Evolutionary conservation across 2,113 vertebrate species (phyloP).

Genomic region (Catharus minimus): DNA sequence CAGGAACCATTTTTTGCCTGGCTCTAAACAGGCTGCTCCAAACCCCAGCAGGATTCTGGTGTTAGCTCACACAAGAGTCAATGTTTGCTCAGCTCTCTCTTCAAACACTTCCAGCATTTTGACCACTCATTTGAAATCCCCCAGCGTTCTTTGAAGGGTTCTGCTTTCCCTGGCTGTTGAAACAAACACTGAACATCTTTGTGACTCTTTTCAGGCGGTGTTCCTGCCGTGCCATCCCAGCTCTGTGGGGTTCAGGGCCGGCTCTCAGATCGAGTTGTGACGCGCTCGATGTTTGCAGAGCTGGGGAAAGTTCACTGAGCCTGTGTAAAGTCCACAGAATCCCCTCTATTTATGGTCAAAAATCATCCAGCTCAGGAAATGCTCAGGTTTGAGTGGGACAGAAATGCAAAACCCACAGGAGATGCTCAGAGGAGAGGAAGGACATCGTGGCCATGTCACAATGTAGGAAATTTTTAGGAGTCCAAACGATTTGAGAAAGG

Average conservation of each 20-base stretch:
- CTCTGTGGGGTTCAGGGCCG: neutral
- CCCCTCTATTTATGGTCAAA: neutral
- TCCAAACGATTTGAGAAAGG: neutral
- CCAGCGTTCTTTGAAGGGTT: neutral
- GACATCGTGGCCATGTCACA: rapidly evolving
- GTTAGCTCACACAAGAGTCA: neutral
- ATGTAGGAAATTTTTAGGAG: neutral
- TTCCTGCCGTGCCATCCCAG: rapidly evolving
- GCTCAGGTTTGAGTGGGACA: neutral
- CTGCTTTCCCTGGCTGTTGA: neutral
- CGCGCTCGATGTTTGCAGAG: rapidly evolving
- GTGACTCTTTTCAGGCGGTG: rapidly evolving
- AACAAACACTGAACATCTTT: neutral
- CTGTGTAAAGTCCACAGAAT: rapidly evolving
- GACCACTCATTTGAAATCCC: slow-evolving; percentile 21
- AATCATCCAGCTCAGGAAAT: neutral
- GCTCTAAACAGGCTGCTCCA: neutral
- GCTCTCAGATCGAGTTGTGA: rapidly evolving
- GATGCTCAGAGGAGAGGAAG: neutral
- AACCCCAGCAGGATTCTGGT: neutral
- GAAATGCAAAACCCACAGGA: neutral
- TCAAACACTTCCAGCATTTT: slow-evolving; percentile 26
- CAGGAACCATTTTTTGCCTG: neutral
- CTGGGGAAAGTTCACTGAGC: neutral
- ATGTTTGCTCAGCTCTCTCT: slow-evolving; percentile 24